Percentiles rank a stretch among this genome's conserved stretches.
These are phyloP conservation scores for Achlya flavicornis DNA, from an alignment of 2,888 invertebrate genomes.

Conservation along the genomic window DNA sequence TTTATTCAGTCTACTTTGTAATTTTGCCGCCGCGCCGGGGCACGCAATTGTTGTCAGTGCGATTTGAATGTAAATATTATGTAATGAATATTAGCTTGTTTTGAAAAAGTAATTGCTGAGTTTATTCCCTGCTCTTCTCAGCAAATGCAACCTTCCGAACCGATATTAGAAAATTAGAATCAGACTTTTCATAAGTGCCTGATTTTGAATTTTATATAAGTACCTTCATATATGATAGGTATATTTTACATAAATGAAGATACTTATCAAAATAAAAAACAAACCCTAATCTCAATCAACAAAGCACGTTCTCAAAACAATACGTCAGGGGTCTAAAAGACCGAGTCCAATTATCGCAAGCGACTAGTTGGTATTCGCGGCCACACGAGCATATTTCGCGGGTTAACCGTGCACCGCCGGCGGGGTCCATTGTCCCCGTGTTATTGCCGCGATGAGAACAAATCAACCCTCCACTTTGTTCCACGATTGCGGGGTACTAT, in stretches of 20 bases:
- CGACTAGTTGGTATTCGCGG: conserved; percentile 30
- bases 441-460: conserved; percentile 43
- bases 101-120: too few species aligned
- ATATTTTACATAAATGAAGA: not conserved
- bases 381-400: conserved; percentile 56
- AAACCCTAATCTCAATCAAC: conserved; percentile 7
- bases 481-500: conserved; percentile 22
- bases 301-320: conserved; percentile 31
- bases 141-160: too few species aligned
- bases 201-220: too few species aligned
- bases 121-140: too few species aligned
- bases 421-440: conserved; percentile 34
- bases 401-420: conserved; percentile 38
- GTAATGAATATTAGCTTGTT: too few species aligned
- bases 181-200: too few species aligned
- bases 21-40: too few species aligned
- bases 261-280: not conserved
- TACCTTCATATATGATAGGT: too few species aligned
- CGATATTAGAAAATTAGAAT: too few species aligned
- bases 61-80: too few species aligned
- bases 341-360: conserved; percentile 30
- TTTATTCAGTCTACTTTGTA: too few species aligned
- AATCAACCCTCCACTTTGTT: conserved; percentile 15
- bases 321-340: conserved; percentile 24
- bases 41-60: too few species aligned